Evolutionary conservation across 2,113 vertebrate species (phyloP), one percentile per base, ranked within the genome.

Genomic region (Tachuris rubrigastra): DNA sequence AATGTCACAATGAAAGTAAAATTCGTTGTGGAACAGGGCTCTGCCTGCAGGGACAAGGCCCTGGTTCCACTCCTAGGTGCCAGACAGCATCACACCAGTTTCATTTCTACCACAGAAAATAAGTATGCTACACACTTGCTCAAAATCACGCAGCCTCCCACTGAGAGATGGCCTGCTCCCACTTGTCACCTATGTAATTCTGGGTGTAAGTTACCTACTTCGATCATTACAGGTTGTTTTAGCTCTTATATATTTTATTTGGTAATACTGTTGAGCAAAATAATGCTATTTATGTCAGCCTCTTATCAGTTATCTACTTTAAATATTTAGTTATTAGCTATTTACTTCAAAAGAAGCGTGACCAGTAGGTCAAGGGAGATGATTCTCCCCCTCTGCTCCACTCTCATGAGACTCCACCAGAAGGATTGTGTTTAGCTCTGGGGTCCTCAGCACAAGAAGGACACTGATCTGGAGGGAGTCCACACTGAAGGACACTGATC

Each of bases 1-100:
- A 97, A 96, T 97, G 89, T 96, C 89, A 93, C 88, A 93, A 91
- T 18, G 13, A 42, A 95, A 91, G 76, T 87, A 82, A 96, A 92
- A 94, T 80, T 90, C 85, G 63, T 71, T 83, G 78, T 56, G 33
- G 77, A 96, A 58, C 27, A 87, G 23, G 53, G 73, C 33, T 72
- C 25, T 81, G 53, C 23, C 42, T 56, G n/a, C 35, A 85, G 31
- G 39, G 49, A 63, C 20, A 66, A 89, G 60, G n/a, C 12, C 60
- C 28, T 8, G 12, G 25, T 80, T 84, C 55, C 46, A 72, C n/a
- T 77, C 30, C 18, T 37, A 53, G 47, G 25, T 77, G 14, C 23
- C 6, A 10, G 33, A 55, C 47, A 42, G 35, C 2, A 1, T 81
- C 65, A 67, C 59, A 75, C 6, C 21, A 24, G 30, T 60, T 55